Base-by-base conservation (phyloP, 2,888 invertebrate genomes). In the Corythucha ciliata region DNA sequence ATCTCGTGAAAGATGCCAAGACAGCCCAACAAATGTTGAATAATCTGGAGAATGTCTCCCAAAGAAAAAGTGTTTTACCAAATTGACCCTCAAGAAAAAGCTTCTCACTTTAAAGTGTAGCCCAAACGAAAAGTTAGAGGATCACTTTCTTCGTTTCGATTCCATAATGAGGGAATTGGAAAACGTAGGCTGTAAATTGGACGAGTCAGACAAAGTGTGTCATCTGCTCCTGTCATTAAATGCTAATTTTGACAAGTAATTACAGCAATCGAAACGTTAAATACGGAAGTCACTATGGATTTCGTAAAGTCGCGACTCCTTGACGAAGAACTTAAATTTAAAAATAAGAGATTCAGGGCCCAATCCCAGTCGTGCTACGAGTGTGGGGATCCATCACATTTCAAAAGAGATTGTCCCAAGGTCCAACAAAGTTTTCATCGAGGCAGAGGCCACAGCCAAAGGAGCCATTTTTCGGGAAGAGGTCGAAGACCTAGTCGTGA, bases 101-200 rank as follows among this genome's bases (percentile, higher is more conserved):
- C 22, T 56, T 3, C 20, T 54, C 16, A 33, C 34, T 2, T 24
- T 53, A 14, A 45, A 45, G 21, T 48, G 16, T 18, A 16, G 27
- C 1, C 36, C 26, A n/a, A 37, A 29, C 14, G 47, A 36, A 20
- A 29, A 21, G 12, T 25, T 54, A 18, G 53, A 54, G 37, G 44
- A 53, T 33, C 47, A 53, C 27, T 55, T 55, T 22, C 18, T 50
- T 18, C n/a, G 32, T 14, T 56, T 47, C 16, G 53, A 56, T 39
- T 20, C 40, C 1, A 22, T 52, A 2, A 45, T 56, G 7, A 18
- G 49, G 4, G 44, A 54, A 18, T 25, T 56, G 41, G 36, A 47
- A 26, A 33, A 44, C n/a, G 24, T 39, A 3, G 56, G 41, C 5
- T 25, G 39, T 10, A 47, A 33, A 12, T 27, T 56, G 6, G 51